Evolutionary conservation across 2,113 vertebrate species (phyloP).

Genomic region (Triplophysa dalaica): DNA sequence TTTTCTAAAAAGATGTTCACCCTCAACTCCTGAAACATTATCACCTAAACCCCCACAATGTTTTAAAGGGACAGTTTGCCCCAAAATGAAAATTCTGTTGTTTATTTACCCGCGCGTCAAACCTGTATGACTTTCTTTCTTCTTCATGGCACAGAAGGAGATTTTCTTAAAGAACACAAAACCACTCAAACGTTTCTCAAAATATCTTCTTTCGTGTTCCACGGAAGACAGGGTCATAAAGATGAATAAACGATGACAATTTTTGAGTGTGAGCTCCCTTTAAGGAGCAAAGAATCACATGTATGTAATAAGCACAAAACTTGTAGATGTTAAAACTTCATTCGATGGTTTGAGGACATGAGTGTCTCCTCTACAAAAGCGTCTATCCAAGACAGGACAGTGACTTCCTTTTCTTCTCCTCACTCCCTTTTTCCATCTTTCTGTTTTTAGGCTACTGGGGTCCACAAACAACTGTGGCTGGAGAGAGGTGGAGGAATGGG

Average conservation of each 20-base stretch:
- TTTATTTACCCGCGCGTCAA: no score
- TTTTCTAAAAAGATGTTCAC: not conserved
- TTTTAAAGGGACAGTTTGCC: not conserved
- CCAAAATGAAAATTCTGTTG: no score
- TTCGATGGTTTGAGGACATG: not conserved
- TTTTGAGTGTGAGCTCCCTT: no score
- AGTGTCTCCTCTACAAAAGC: not conserved
- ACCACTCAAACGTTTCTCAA: no score
- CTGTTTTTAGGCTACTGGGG: slow-evolving; percentile 39
- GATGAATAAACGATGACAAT: no score
- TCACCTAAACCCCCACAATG: no score
- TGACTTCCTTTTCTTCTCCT: not conserved
- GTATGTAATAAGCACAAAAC: not conserved
- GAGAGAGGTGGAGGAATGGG: not conserved
- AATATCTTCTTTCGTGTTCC: no score
- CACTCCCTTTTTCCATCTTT: slow-evolving; percentile 22
- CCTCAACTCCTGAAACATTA: not conserved
- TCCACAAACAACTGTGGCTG: slow-evolving; percentile 28
- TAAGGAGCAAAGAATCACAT: no score
- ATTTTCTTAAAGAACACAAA: no score
- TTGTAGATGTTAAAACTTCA: not conserved
- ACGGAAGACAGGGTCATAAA: no score
- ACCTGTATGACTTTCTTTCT: no score
- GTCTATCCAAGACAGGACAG: not conserved
- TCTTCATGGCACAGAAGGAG: no score